Conservation (phyloP, 2,888 invertebrate genomes). For the Tipula vernalis region DNA sequence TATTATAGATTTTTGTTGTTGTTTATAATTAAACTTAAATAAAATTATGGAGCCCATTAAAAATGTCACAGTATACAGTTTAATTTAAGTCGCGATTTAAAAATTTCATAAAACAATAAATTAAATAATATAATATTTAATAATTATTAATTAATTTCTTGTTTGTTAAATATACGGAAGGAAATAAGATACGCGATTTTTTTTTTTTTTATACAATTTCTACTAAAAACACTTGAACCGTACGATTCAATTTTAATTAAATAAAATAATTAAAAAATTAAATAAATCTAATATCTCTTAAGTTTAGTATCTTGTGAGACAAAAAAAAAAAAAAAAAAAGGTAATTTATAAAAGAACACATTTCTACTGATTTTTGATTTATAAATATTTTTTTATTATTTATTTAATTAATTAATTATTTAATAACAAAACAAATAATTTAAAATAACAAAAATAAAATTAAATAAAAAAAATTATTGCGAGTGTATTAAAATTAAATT, state of each 20-base stretch:
- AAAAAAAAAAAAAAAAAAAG: background rate
- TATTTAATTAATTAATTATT: background rate
- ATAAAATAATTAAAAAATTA: background rate
- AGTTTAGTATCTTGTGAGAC: background rate
- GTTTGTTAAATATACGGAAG: background rate
- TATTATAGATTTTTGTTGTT: background rate
- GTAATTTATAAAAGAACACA: background rate
- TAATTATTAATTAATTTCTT: background rate
- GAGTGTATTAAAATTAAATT: background rate
- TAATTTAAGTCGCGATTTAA: background rate
- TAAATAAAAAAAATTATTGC: background rate
- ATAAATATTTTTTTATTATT: background rate
- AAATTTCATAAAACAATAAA: background rate
- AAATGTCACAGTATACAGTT: background rate
- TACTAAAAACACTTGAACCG: background rate
- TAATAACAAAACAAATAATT: slow-evolving; percentile 4
- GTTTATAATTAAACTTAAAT: background rate
- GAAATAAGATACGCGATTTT: background rate
- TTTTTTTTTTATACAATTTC: background rate
- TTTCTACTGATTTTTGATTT: background rate
- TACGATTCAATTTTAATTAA: background rate
- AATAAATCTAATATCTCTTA: background rate
- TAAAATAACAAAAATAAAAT: background rate
- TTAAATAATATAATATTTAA: background rate
- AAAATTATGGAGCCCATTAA: background rate